Base-by-base conservation (phyloP, 2,888 invertebrate genomes). In the Heliconius ismenius region DNA sequence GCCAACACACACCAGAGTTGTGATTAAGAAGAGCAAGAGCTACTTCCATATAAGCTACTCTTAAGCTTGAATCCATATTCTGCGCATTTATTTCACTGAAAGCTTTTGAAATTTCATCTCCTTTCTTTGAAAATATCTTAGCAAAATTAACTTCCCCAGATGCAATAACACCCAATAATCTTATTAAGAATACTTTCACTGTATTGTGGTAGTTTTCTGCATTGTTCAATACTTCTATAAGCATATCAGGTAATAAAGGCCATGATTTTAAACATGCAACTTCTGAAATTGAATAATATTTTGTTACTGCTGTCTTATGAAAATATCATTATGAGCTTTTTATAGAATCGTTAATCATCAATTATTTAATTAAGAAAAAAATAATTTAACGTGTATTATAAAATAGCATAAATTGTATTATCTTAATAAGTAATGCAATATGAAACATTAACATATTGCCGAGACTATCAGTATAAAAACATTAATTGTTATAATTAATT, bases 41-140 rank as follows among this genome's bases (percentile, higher is more conserved):
- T 79, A 97, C 93, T 73, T 95, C 95, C 77, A 96, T 95, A 78
- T 95, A 96, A 0, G 96, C 96, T 73, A 97, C 94, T 86, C 96
- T 96, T 39, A 96, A 89, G 24, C 96, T 96, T 0, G 96, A 95
- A 76, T 94, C 93, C 72, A 95, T 89, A 32, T 89, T 85, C 1
- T 90, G 83, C 1, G 84, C 82, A 43, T 89, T 86, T 3, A 92
- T 87, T 21, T 88, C 83, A 73, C 84, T 86, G 74, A 91, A 89
- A 0, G 83, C 86, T 76, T 86, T 83, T 0, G 82, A 80, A 21
- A 93, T 82, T 74, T 84, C 83, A 9, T 88, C 85, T 36, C 88
- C 86, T 54, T 87, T 86, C 83, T 94, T 87, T 73, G 85, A 83
- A 32, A 95, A 92, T 79, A 96, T 92, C 78, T 93, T 92, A n/a